phyloP scores from a whole-genome alignment of 37 sponge, comb jelly and placozoan species.

The Halichondria panicea region DNA sequence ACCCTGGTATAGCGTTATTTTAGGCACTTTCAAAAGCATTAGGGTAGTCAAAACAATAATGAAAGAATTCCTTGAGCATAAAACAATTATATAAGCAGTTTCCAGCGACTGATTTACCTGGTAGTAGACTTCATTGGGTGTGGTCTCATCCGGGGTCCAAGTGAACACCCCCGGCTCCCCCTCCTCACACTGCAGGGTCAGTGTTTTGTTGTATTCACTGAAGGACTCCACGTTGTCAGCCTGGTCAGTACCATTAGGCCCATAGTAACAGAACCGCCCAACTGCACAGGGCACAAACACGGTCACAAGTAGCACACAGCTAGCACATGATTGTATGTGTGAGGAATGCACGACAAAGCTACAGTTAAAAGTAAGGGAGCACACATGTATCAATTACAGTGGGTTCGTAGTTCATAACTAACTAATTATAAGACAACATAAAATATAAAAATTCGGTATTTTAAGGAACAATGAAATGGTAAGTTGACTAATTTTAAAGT shows the following conservation, averaged over 20 bases:
- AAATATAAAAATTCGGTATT: too few species aligned
- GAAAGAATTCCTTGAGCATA: background rate
- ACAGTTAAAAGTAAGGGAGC: too few species aligned
- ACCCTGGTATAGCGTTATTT: too few species aligned
- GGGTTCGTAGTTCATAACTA: too few species aligned
- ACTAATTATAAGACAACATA: too few species aligned
- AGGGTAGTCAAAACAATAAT: too few species aligned
- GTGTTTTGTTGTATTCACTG: slow-evolving; percentile 15
- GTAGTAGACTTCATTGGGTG: slow-evolving; percentile 56
- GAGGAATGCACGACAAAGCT: too few species aligned
- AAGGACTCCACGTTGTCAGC: slow-evolving; percentile 9
- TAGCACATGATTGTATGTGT: background rate
- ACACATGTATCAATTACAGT: too few species aligned
- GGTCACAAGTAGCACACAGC: background rate
- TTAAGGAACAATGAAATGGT: too few species aligned
- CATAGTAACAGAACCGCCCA: slow-evolving; percentile 26
- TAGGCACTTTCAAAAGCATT: too few species aligned
- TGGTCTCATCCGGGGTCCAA: slow-evolving; percentile 56
- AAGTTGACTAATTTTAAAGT: too few species aligned
- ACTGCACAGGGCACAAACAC: slow-evolving; percentile 7
- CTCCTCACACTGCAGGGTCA: background rate
- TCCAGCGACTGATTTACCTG: slow-evolving; percentile 23
- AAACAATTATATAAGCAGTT: background rate
- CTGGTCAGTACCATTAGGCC: background rate
- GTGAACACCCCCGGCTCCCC: slow-evolving; percentile 24